Percentiles rank a stretch among this genome's conserved stretches.
phyloP scores from a whole-genome alignment of 2,113 vertebrate genomes.

The Cheirogaleus medius region DNA sequence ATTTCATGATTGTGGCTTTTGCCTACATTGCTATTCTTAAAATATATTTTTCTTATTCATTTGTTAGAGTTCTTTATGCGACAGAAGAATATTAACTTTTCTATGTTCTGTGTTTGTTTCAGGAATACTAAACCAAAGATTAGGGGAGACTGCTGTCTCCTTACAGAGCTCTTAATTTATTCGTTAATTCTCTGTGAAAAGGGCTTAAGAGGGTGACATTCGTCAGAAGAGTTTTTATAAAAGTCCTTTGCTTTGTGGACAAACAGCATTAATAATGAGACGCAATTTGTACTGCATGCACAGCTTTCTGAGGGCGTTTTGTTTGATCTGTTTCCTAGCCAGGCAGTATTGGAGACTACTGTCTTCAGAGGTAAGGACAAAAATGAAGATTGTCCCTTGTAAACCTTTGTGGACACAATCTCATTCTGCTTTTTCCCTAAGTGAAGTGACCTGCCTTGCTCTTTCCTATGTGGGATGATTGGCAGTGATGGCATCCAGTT shows the following conservation, averaged over 20 bases:
- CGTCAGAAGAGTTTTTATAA: too few relatives aligned
- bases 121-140: neutral
- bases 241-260: neutral
- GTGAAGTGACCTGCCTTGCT: neutral
- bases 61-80: neutral
- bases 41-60: neutral
- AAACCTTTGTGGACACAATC: neutral
- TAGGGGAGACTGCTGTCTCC: neutral
- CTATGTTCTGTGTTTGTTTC: neutral
- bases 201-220: neutral
- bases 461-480: neutral
- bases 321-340: neutral
- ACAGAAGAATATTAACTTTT: neutral
- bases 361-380: neutral
- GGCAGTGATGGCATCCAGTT: neutral
- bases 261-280: neutral
- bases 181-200: neutral
- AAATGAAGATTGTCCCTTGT: too few relatives aligned
- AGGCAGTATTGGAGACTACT: neutral
- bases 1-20: neutral
- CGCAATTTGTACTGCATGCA: too few relatives aligned
- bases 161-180: neutral
- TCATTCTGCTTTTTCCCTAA: neutral
- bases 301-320: neutral
- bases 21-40: neutral